phyloP scores from a whole-genome alignment of 2,888 invertebrate species.

The Athetis lepigone region DNA sequence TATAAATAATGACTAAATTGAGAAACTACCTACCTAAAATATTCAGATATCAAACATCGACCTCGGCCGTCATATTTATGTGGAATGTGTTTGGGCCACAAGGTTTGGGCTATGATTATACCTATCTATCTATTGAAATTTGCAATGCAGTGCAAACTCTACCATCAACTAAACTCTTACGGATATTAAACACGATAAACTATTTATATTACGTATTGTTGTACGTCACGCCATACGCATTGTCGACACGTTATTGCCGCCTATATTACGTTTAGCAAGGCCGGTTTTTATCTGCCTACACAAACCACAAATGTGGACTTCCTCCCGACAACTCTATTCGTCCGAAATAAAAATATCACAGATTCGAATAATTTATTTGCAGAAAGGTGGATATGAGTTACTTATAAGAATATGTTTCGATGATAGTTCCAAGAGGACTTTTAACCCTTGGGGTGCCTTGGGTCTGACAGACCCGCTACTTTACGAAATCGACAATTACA shows the following conservation, averaged over 20 bases:
- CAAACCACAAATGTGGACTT: background rate
- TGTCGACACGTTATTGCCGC: background rate
- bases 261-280: background rate
- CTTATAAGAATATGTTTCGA: no score
- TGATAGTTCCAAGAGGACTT: no score
- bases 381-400: no score
- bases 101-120: slow-evolving; percentile 10
- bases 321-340: background rate
- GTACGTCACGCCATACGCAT: slow-evolving; percentile 7
- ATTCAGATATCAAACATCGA: slow-evolving; percentile 3
- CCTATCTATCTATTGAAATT: slow-evolving; percentile 5
- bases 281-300: background rate
- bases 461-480: no score
- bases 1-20: slow-evolving; percentile 8
- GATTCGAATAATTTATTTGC: no score
- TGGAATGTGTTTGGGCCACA: no score
- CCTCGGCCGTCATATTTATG: slow-evolving; percentile 10
- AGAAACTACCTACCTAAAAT: background rate
- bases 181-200: slow-evolving; percentile 20
- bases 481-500: no score
- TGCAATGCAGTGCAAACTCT: slow-evolving; percentile 38
- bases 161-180: slow-evolving; percentile 30
- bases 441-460: no score
- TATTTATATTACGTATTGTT: slow-evolving; percentile 15
- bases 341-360: background rate